Base-by-base conservation (phyloP, 1,140 invertebrate species). In the Ditylenchus dipsaci region DNA sequence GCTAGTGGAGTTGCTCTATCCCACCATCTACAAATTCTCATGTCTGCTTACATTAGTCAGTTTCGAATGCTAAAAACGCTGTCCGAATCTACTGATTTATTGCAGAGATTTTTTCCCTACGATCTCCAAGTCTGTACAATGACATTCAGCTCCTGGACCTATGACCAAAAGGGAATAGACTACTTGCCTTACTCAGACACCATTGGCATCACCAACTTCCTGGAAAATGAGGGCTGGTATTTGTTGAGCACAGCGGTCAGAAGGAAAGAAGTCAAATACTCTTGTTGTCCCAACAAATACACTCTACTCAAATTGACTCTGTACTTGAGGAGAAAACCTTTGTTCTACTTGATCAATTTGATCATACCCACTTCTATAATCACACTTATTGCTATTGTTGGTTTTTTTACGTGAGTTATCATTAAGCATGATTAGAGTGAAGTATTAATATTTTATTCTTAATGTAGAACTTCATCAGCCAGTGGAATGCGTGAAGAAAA, bases 81-180 rank as follows among this genome's bases (percentile, higher is more conserved):
- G n/a, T 61, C n/a, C n/a, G 5, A 19, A 45, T 7, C 8, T 58
- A 7, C 15, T 58, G 9, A 19, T 7, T n/a, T n/a, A 8, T 19
- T 64, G 64, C 23, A 53, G 56, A 62, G 73, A 33, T 80, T 69
- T 59, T 81, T 81, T 63, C 79, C 79, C 0, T 81, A 81, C 49
- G 79, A 81, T 64, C 53, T 81, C 13, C 78, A 80, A 63, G 78
- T 78, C 30, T 79, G 78, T 62, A 82, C 72, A 58, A 79, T 79
- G 72, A 74, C 71, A n/a, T 73, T 73, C 56, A 65, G 61, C 15
- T 63, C 57, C 21, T 86, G 85, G 85, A 84, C 84, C 0, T 86
- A 86, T 73, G 84, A 85, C 71, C 69, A 75, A 65, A 78, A 74
- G 63, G 67, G 67, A 27, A 81, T 81, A 29, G 79, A 81, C 63